These are phyloP conservation scores for Semnornis frantzii DNA, from an alignment of 2,113 vertebrate genomes.

Conservation along the genomic window DNA sequence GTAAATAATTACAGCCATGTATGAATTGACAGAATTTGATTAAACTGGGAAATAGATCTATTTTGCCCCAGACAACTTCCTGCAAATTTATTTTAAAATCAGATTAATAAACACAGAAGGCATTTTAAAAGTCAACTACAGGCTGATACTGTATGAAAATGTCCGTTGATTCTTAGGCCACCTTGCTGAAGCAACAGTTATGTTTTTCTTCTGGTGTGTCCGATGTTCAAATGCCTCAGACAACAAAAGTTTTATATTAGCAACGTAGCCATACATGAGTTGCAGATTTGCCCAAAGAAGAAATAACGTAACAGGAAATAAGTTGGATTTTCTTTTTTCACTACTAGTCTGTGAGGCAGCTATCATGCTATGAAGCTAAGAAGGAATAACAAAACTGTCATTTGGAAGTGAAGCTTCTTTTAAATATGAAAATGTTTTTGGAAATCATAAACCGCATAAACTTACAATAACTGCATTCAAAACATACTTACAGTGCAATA, in stretches of 20 bases:
- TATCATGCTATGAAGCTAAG: not conserved
- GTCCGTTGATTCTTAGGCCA: not conserved
- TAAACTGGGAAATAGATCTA: not conserved
- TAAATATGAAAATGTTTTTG: not conserved
- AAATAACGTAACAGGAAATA: not conserved
- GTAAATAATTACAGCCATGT: not conserved
- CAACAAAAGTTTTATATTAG: not conserved
- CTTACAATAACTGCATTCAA: not conserved
- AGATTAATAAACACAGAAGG: not conserved
- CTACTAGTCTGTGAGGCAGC: not conserved
- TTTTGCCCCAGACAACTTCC: not conserved
- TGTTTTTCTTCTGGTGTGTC: not conserved
- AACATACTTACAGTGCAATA: not conserved
- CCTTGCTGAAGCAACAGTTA: not conserved
- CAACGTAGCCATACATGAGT: no score
- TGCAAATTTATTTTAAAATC: not conserved
- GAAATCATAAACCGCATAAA: not conserved
- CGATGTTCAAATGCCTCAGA: not conserved
- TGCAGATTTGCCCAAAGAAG: not conserved
- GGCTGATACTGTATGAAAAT: not conserved
- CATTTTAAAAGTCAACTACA: not conserved
- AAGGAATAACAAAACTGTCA: not conserved
- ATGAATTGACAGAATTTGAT: not conserved
- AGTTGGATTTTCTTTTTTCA: not conserved
- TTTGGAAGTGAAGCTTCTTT: not conserved